phyloP scores from a whole-genome alignment of 1,140 invertebrate genomes.

The Zaprionus tsacasi region DNA sequence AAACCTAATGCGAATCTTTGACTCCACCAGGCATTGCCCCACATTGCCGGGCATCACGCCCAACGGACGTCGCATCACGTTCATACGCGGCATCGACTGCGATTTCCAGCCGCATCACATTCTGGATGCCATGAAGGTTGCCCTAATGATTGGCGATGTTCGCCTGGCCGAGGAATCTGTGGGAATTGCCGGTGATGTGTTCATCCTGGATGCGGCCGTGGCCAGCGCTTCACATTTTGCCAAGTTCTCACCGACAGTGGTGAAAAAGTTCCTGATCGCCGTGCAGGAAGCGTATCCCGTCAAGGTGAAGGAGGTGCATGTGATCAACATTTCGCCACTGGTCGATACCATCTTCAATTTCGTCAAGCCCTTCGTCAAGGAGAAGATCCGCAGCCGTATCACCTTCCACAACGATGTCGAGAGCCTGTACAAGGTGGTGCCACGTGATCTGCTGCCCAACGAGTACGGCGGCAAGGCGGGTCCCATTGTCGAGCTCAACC shows the following conservation, averaged over 20 bases:
- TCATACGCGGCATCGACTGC: conserved; percentile 88
- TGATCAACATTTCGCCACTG: conserved; percentile 92
- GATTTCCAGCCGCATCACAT: conserved; percentile 86
- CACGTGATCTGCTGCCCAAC: conserved; percentile 90
- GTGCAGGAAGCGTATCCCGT: conserved; percentile 94
- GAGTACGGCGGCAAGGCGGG: conserved; percentile 92
- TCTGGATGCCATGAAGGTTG: conserved; percentile 90
- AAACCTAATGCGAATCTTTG: not conserved
- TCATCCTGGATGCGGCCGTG: conserved; percentile 90
- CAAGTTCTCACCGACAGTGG: conserved; percentile 89
- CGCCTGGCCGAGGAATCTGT: conserved; percentile 90
- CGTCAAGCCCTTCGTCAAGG: conserved; percentile 93
- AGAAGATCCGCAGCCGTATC: conserved; percentile 93
- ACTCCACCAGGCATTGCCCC: conserved; percentile 87
- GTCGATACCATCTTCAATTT: conserved; percentile 93
- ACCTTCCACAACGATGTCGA: conserved; percentile 90
- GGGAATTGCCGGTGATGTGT: conserved; percentile 92
- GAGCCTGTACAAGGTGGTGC: conserved; percentile 90
- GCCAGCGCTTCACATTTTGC: conserved; percentile 90
- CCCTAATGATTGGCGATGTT: conserved; percentile 92
- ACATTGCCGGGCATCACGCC: conserved; percentile 91
- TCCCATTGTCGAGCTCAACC: conserved; percentile 88
- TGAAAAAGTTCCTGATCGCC: conserved; percentile 93
- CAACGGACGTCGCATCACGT: conserved; percentile 90
- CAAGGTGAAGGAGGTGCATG: conserved; percentile 93